Conservation (phyloP, 2,797 vertebrate genomes). For the Peromyscus melanophrys region DNA sequence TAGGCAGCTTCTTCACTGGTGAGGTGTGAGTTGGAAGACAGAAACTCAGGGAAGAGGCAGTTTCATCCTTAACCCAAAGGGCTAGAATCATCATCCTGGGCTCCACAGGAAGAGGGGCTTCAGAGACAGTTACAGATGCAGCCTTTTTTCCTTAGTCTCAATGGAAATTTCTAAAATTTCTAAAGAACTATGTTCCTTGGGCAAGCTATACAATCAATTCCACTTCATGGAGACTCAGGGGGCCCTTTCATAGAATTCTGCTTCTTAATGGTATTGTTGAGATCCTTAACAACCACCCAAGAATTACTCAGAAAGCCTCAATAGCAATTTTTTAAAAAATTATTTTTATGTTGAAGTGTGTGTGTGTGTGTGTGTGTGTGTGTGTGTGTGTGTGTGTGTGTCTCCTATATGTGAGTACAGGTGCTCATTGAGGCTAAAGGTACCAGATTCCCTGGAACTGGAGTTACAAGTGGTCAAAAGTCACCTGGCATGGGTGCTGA, state of each 20-base stretch:
- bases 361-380: neutral
- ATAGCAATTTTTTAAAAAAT: neutral
- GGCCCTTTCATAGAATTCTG: neutral
- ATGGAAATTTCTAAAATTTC: neutral
- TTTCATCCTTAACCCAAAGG: conserved; percentile 13
- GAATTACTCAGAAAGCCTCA: neutral
- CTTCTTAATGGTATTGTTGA: neutral
- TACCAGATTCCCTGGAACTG: neutral
- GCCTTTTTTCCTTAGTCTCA: neutral
- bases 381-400: neutral
- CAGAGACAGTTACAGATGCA: neutral
- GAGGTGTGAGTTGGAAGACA: neutral
- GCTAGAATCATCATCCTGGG: neutral
- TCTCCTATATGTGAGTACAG: neutral
- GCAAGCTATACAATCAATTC: neutral
- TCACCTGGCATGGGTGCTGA: neutral
- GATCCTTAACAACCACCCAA: neutral
- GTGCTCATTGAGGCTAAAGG: neutral
- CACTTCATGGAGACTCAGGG: neutral
- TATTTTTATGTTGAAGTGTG: neutral
- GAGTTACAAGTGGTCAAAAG: neutral
- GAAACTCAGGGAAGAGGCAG: neutral
- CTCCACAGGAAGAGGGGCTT: neutral
- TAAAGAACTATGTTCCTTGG: conserved; percentile 17
- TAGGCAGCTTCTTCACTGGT: neutral